These are phyloP conservation scores for cattle (Bos taurus) DNA, from an alignment of 2,113 vertebrate genomes.

Conservation along the genomic window ARS-UCD2.0 NC_037351.1:34562501-34563000, in stretches of 20 bases:
- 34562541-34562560: neutral
- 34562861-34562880: neutral
- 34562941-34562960: neutral
- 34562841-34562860: neutral
- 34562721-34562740: neutral
- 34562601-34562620: neutral
- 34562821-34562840: neutral
- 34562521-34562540: neutral
- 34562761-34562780: neutral
- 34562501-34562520: neutral
- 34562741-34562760: neutral
- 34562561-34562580: neutral
- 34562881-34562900: neutral
- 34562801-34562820: neutral
- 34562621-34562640: neutral
- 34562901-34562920: neutral
- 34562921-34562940: neutral
- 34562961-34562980: neutral
- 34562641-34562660: neutral
- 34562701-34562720: neutral
- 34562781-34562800: constrained; percentile 18
- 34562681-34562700: neutral
- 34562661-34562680: neutral
- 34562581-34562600: neutral
- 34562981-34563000: neutral